Conservation (phyloP, 2,113 vertebrate genomes). For the Tricholaema leucomelas region DNA sequence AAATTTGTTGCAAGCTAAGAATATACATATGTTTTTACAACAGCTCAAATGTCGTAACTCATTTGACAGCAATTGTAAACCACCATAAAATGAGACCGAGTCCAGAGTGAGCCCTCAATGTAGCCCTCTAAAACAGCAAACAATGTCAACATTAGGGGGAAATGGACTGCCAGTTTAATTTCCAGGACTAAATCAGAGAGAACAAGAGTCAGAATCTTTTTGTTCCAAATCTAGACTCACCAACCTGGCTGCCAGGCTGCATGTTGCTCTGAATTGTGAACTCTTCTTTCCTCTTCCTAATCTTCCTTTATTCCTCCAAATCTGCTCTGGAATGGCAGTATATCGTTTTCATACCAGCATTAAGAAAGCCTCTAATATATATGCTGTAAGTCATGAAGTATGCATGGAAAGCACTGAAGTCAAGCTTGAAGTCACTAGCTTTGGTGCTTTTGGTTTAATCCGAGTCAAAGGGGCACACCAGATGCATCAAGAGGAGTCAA, state of each 20-base stretch:
- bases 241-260: neutral
- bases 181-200: neutral
- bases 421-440: neutral
- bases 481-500: neutral
- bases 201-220: neutral
- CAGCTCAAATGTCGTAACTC: neutral
- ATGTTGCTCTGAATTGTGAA: neutral
- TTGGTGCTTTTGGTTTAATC: neutral
- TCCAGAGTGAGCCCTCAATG: neutral
- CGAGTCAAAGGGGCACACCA: neutral
- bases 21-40: slow-evolving; percentile 25
- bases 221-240: neutral
- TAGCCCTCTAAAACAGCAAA: neutral
- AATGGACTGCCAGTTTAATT: neutral
- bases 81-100: neutral
- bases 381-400: neutral
- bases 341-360: neutral
- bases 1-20: slow-evolving; percentile 50
- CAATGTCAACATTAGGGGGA: neutral
- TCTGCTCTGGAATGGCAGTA: neutral
- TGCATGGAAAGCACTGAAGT: neutral
- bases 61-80: slow-evolving; percentile 13
- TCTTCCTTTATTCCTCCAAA: neutral
- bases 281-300: neutral
- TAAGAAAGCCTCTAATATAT: neutral